Base-by-base conservation (phyloP, 2,797 vertebrate species). In the Pagetopsis macropterus region DNA sequence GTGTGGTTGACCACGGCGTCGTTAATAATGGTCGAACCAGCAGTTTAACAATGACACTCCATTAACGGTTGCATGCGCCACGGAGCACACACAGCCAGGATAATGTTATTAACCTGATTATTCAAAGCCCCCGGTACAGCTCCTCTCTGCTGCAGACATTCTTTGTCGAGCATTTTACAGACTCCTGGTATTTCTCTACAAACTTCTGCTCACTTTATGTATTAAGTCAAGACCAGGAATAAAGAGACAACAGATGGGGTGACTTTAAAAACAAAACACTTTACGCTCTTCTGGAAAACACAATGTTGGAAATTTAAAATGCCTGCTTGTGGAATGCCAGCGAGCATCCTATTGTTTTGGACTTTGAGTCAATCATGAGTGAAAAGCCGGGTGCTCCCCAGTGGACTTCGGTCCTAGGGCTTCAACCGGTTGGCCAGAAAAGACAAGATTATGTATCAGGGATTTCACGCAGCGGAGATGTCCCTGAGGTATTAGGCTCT, bases 71-170 rank as follows among this genome's bases (percentile, higher is more conserved):
- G 84, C 86, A 91, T 71, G 88, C 79, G 55, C 88, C 85, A 88
- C 90, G 52, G 87, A 93, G 89, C 88, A 83, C 87, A 87, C 88
- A 83, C 87, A 87, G 87, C 86, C 84, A 78, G 88, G 85, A 90
- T 91, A 92, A 92, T 92, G 90, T 92, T 93, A 94, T 94, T 93
- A 93, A 92, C 91, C 89, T 89, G 89, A 94, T 93, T 91, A 92
- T 93, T 93, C 91, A 91, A 37, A 88, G 66, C 68, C 78, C 80
- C 75, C 84, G 31, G 79, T 79, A 51, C 65, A 49, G 52, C 75
- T 56, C 37, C 16, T 64, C 49, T 77, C 64, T 73, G 73, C 84
- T 60, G 82, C 78, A 81, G 82, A 58, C 75, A 80, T 70, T 60
- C 76, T 70, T 83, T 78, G 65, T 79, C 40, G 23, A 72, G 65